Conservation (phyloP, 2,888 invertebrate genomes). For the Stenodema calcarata region DNA sequence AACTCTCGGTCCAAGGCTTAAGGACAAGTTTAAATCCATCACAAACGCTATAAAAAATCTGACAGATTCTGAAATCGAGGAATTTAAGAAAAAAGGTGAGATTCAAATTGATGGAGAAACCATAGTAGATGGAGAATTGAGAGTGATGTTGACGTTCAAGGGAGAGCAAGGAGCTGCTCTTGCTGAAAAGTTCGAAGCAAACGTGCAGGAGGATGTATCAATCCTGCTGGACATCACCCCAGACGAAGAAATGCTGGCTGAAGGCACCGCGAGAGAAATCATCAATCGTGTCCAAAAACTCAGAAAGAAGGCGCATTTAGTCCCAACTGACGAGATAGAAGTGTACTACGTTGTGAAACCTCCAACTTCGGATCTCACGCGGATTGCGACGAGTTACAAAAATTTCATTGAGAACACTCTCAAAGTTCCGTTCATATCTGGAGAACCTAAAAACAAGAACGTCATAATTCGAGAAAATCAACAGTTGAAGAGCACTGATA, state of each 20-base stretch:
- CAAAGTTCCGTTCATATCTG: conserved; percentile 74
- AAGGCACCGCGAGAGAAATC: conserved; percentile 94
- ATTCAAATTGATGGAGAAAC: conserved; percentile 78
- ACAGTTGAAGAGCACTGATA: conserved; percentile 51
- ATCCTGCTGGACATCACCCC: conserved; percentile 89
- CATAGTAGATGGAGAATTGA: conserved; percentile 78
- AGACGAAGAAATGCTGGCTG: conserved; percentile 88
- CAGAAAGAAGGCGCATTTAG: conserved; percentile 90
- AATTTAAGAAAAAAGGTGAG: conserved; percentile 73
- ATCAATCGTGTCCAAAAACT: conserved; percentile 96
- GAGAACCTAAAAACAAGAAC: conserved; percentile 64
- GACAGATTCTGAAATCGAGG: conserved; percentile 79
- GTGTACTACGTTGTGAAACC: conserved; percentile 76
- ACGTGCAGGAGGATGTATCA: conserved; percentile 62
- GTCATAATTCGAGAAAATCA: conserved; percentile 73
- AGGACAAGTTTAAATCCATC: conserved; percentile 88
- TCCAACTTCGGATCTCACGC: conserved; percentile 67
- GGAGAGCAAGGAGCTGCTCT: conserved; percentile 67
- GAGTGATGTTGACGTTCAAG: conserved; percentile 80
- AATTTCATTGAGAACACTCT: conserved; percentile 82
- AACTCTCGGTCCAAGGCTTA: conserved; percentile 84
- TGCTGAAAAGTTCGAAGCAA: conserved; percentile 74
- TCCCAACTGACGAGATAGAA: conserved; percentile 88
- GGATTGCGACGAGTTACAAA: conserved; percentile 73
- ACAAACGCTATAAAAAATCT: conserved; percentile 78